Evolutionary conservation across 2,113 vertebrate genomes (phyloP), one percentile per base, ranked within the genome.

Genomic region (Corythornis cristatus): DNA sequence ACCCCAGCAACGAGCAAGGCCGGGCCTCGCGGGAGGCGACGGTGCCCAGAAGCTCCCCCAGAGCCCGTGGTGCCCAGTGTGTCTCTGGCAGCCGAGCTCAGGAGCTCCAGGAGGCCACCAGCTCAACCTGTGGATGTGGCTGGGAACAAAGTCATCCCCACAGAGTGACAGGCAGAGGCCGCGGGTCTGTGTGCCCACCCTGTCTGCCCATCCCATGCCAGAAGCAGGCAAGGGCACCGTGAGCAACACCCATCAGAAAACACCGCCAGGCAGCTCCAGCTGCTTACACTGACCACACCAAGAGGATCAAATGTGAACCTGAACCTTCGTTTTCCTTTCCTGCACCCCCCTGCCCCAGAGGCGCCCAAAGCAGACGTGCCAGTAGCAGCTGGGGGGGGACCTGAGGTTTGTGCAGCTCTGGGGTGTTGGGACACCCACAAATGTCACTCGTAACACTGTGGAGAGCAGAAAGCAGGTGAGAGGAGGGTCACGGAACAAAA

Each of bases 91-190:
- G 29, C 23, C 9, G 13, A 14, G 9, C 5, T 45, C 2, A 17
- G 1, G 17, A 46, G 20, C 8, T 37, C 46, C 5, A 73, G 11
- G 50, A 18, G 51, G 12, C 21, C 8, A 16, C 7, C 5, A 18
- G 12, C 40, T 54, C 40, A 6, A 42, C 12, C 26, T 4, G 0
- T 1, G 25, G 6, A 42, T 5, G 42, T 21, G 42, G 33, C 15
- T 12, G 14, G 25, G 31, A n/a, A 12, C 57, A 7, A 42, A 3
- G 37, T 8, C 62, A 4, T 43, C 26, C 13, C n/a, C 15, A 26
- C 1, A 5, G 22, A 65, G 76, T 1, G 26, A 50, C 37, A 16
- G 0, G 2, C 23, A 62, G 37, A 43, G 64, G 14, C 6, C 45
- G 9, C 9, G 29, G 19, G 73, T 20, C 17, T 3, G 11, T 1